Conservation (phyloP, 2,888 invertebrate species). For the Megastigmus dorsalis region DNA sequence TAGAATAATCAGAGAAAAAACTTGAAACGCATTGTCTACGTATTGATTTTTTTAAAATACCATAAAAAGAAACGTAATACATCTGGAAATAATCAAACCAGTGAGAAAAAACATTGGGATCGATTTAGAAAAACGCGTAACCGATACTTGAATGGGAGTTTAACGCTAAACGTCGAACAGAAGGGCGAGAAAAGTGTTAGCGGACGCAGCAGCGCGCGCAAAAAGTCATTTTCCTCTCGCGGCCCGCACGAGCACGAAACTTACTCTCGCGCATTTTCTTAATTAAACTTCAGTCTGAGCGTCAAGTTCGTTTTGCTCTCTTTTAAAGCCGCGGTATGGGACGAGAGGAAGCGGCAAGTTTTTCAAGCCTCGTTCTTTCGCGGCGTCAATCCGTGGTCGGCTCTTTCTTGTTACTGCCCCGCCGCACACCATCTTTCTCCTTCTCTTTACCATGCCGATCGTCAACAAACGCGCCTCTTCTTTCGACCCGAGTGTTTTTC, state of each 20-base stretch:
- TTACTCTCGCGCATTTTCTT: conserved; percentile 35
- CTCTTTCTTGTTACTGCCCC: background rate
- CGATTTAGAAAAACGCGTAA: background rate
- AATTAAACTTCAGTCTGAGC: conserved; percentile 38
- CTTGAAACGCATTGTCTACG: background rate
- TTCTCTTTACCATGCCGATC: background rate
- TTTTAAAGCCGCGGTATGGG: background rate
- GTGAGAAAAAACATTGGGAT: background rate
- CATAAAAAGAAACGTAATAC: background rate
- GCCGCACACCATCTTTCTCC: too few species aligned
- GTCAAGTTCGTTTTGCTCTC: background rate
- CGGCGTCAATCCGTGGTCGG: background rate
- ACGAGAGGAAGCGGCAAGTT: too few species aligned
- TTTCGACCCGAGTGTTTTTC: too few species aligned
- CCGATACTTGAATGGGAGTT: background rate
- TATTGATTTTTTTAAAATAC: background rate
- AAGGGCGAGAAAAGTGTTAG: background rate
- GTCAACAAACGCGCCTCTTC: too few species aligned
- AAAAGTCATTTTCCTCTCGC: conserved; percentile 6
- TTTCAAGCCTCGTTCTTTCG: conserved; percentile 3
- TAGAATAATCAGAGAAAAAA: background rate
- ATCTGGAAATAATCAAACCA: background rate
- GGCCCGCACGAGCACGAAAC: background rate
- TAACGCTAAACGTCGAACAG: background rate
- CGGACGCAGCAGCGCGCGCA: background rate